Conservation (phyloP, 2,113 vertebrate genomes). For the Sprattus sprattus region DNA sequence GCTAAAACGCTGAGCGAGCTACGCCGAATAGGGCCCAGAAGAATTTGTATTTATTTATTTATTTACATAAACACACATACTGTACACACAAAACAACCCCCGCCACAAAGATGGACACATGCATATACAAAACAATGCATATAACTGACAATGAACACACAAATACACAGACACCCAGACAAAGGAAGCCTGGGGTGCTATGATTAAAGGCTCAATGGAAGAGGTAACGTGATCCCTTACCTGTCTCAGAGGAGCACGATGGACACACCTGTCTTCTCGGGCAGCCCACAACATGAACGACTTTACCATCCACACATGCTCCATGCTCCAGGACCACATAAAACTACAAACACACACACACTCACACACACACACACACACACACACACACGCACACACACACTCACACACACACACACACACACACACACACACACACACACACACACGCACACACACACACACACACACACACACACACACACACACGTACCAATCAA, state of each 20-base stretch:
- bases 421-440: slow-evolving; percentile 39
- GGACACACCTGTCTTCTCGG: slow-evolving; percentile 60
- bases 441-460: slow-evolving; percentile 44
- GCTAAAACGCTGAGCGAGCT: no score
- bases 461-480: slow-evolving; percentile 11
- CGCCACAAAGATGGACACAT: not conserved
- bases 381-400: slow-evolving; percentile 1
- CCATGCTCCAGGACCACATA: slow-evolving; percentile 65
- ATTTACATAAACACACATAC: not conserved
- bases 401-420: not conserved
- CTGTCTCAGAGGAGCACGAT: slow-evolving; percentile 64
- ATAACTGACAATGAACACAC: not conserved
- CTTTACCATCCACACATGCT: slow-evolving; percentile 44
- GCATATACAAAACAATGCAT: not conserved
- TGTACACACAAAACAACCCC: not conserved
- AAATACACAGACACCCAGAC: not conserved
- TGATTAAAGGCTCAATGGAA: not conserved
- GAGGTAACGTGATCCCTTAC: slow-evolving; percentile 50
- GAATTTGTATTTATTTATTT: no score
- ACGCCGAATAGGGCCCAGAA: no score
- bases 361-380: slow-evolving; percentile 22
- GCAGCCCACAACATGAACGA: slow-evolving; percentile 46
- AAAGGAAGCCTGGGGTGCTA: not conserved
- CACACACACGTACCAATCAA: not conserved
- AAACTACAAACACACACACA: slow-evolving; percentile 65